Evolutionary conservation across 2,113 vertebrate genomes (phyloP).

Genomic region (Pyxicephalus adspersus): DNA sequence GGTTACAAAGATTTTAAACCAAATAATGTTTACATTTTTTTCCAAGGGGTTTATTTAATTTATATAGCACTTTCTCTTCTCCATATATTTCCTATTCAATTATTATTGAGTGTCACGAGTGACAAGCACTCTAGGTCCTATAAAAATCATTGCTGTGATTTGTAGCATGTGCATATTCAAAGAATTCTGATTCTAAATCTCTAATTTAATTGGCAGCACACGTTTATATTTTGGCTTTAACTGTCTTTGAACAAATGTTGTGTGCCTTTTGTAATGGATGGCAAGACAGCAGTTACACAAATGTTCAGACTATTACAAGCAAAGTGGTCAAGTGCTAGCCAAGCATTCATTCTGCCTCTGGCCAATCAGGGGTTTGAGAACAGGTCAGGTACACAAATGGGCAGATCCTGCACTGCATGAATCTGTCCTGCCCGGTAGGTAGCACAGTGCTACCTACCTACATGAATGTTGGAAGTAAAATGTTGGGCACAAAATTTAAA

Average conservation of each 20-base stretch:
- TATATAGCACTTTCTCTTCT: slow-evolving; percentile 42
- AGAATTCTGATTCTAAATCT: slow-evolving; percentile 26
- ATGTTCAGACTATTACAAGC: too few species aligned
- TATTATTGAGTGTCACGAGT: slow-evolving; percentile 51
- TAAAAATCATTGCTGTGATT: slow-evolving; percentile 58
- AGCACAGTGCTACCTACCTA: too few species aligned
- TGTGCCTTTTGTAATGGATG: slow-evolving; percentile 16
- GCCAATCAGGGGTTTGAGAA: too few species aligned
- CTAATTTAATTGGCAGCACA: slow-evolving; percentile 16
- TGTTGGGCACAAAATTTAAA: too few species aligned
- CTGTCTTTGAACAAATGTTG: neutral
- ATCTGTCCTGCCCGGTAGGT: too few species aligned
- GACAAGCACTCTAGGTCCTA: slow-evolving; percentile 51
- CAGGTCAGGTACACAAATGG: too few species aligned
- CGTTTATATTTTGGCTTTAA: slow-evolving; percentile 19
- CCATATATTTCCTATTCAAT: slow-evolving; percentile 44
- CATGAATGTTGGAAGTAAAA: too few species aligned
- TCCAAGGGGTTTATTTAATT: slow-evolving; percentile 49
- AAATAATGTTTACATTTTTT: neutral
- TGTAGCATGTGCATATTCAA: slow-evolving; percentile 47
- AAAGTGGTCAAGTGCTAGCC: too few species aligned
- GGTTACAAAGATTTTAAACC: slow-evolving; percentile 55
- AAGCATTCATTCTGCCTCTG: too few species aligned
- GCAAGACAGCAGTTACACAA: neutral
- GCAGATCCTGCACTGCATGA: too few species aligned